A percentile compares a stretch with the other conserved stretches of the same genome.
Evolutionary conservation across 2,888 invertebrate species (phyloP).

Genomic region (Lasioglossum leucozonium): DNA sequence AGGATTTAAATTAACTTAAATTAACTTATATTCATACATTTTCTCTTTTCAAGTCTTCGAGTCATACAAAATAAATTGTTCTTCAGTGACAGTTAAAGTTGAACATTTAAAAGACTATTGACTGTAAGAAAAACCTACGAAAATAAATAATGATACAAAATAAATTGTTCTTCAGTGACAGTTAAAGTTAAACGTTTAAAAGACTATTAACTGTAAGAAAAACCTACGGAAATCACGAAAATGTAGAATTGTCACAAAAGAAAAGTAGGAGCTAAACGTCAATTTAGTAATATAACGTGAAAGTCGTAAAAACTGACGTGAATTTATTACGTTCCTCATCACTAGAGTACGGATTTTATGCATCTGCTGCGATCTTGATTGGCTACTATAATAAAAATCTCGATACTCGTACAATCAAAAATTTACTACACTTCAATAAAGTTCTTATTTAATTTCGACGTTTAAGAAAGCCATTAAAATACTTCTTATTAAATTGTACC

Average conservation of each 20-base stretch:
- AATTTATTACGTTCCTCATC: slow-evolving; percentile 3
- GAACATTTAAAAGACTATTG: neutral
- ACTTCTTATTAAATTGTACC: neutral
- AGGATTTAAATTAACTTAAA: slow-evolving; percentile 8
- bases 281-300: neutral
- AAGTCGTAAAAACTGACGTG: neutral
- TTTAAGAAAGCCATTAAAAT: neutral
- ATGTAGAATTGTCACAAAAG: neutral
- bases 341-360: neutral
- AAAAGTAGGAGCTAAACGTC: neutral
- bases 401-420: neutral
- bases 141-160: neutral
- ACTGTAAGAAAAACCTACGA: neutral
- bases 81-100: neutral
- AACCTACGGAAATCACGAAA: neutral
- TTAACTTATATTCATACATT: neutral
- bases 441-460: neutral
- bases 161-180: neutral
- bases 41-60: neutral
- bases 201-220: neutral
- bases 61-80: neutral
- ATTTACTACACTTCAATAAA: neutral
- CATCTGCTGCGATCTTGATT: neutral
- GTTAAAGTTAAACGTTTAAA: neutral
- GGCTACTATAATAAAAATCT: neutral